Conservation (phyloP, 2,797 vertebrate genomes). For the Amphiprion clarkii region DNA sequence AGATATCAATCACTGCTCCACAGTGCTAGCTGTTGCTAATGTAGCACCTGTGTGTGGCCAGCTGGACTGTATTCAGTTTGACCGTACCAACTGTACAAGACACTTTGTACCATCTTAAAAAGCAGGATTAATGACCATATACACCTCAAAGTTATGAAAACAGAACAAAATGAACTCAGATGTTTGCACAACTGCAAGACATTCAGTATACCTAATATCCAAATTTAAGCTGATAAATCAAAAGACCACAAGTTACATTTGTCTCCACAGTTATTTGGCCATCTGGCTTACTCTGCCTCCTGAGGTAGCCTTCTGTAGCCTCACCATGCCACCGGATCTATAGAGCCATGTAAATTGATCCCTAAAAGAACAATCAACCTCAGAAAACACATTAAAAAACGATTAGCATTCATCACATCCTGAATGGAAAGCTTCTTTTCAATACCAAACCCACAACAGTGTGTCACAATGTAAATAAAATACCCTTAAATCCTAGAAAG, state of each 20-base stretch:
- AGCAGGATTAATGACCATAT: slow-evolving; percentile 29
- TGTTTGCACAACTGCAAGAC: slow-evolving; percentile 27
- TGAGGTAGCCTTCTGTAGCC: slow-evolving; percentile 75
- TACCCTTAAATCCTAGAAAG: slow-evolving; percentile 72
- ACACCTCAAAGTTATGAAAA: slow-evolving; percentile 18
- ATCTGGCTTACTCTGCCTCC: slow-evolving; percentile 57
- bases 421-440: slow-evolving; percentile 74
- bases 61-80: neutral
- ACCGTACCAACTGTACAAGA: slow-evolving; percentile 15
- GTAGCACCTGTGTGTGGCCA: slow-evolving; percentile 18
- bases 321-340: slow-evolving; percentile 49
- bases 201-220: slow-evolving; percentile 40
- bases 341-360: slow-evolving; percentile 68
- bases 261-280: slow-evolving; percentile 63
- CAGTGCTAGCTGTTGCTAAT: slow-evolving; percentile 15
- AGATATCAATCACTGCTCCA: slow-evolving; percentile 21
- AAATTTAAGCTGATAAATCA: slow-evolving; percentile 40
- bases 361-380: slow-evolving; percentile 60
- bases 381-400: slow-evolving; percentile 45
- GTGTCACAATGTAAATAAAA: slow-evolving; percentile 75
- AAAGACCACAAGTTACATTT: slow-evolving; percentile 47
- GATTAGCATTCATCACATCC: slow-evolving; percentile 66
- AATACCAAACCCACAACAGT: slow-evolving; percentile 78
- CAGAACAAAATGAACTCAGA: slow-evolving; percentile 19
- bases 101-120: slow-evolving; percentile 26